A percentile compares a stretch with the other conserved stretches of the same genome.
These are phyloP conservation scores for Scopus umbretta DNA, from an alignment of 2,113 vertebrate species.

Conservation along the genomic window DNA sequence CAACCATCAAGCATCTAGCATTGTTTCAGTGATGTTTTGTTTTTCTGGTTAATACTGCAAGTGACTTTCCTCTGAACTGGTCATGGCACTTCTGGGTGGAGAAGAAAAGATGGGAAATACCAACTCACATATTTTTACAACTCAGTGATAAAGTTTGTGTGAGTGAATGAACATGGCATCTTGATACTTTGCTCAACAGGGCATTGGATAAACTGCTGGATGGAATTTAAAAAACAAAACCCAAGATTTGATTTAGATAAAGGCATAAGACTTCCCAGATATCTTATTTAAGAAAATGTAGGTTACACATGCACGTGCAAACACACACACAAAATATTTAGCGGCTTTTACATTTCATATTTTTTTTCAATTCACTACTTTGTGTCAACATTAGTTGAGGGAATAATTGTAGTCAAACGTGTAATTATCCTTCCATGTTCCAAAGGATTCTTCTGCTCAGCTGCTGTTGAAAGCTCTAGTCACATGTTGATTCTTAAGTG, in stretches of 20 bases:
- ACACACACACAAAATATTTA: background rate
- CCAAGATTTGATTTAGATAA: background rate
- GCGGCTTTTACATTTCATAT: background rate
- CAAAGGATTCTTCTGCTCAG: background rate
- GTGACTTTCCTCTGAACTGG: background rate
- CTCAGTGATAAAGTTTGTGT: background rate
- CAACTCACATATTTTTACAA: background rate
- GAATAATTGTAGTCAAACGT: background rate
- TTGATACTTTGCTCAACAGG: background rate
- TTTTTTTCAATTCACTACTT: background rate
- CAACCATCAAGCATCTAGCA: background rate
- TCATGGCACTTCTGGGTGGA: background rate
- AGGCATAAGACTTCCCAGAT: background rate
- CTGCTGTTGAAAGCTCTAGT: background rate
- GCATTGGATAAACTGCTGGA: background rate
- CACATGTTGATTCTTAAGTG: background rate
- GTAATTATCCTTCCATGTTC: background rate
- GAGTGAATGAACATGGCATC: background rate
- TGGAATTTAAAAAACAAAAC: background rate
- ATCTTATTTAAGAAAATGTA: background rate
- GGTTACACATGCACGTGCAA: background rate
- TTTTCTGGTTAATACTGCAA: background rate
- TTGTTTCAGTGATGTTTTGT: background rate
- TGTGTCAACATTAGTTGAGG: background rate
- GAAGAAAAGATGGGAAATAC: background rate